Conservation (phyloP, 2,113 vertebrate species). For the Hystrix brachyura region DNA sequence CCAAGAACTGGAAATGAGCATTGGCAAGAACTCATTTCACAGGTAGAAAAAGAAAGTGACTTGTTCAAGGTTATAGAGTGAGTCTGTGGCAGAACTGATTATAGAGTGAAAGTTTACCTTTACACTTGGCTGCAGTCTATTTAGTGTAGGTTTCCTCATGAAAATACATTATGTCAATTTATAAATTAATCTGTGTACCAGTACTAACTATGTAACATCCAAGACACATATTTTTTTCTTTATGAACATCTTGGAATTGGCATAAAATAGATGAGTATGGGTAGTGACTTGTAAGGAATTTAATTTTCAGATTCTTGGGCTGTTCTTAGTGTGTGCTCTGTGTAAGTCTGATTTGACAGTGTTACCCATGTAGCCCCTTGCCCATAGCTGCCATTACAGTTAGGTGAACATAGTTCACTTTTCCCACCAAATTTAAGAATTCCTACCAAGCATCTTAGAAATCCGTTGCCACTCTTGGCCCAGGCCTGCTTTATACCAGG, state of each 20-base stretch:
- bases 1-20: not conserved
- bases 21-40: not conserved
- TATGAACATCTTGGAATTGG: slow-evolving; percentile 3
- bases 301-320: not conserved
- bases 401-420: not conserved
- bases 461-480: not conserved
- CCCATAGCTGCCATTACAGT: not conserved
- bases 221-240: not conserved
- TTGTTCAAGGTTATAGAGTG: not conserved
- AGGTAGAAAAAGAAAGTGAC: not conserved
- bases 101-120: not conserved
- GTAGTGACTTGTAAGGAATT: not conserved
- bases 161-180: not conserved
- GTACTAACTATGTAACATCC: not conserved
- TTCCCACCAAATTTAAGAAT: not conserved
- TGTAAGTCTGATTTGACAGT: not conserved
- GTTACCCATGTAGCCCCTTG: not conserved
- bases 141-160: not conserved
- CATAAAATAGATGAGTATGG: not conserved
- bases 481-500: slow-evolving; percentile 21
- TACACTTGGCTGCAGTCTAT: not conserved
- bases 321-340: not conserved
- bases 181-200: not conserved
- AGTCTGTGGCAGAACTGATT: not conserved
- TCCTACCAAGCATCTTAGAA: not conserved